These are phyloP conservation scores for Ovis aries DNA, from an alignment of 2,113 vertebrate genomes.

Conservation along the genomic window DNA sequence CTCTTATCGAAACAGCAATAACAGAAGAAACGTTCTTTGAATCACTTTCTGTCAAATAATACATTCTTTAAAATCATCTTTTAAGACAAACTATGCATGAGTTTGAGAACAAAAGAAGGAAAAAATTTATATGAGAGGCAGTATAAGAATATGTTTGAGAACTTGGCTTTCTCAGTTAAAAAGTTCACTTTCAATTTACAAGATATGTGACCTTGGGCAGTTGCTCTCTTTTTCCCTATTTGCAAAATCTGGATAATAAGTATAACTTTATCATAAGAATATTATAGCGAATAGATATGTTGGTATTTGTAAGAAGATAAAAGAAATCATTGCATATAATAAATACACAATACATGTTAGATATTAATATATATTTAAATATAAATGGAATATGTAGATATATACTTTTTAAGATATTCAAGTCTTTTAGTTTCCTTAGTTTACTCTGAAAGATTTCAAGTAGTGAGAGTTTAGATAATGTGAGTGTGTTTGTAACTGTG, in stretches of 20 bases:
- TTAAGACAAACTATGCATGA: background rate
- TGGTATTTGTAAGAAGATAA: background rate
- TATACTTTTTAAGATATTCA: background rate
- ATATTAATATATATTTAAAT: background rate
- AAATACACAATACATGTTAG: background rate
- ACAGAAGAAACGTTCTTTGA: background rate
- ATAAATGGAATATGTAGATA: background rate
- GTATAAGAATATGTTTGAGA: background rate
- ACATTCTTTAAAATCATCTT: background rate
- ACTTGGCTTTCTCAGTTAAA: background rate
- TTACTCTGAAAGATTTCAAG: background rate
- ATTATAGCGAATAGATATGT: background rate
- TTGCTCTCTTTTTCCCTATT: background rate
- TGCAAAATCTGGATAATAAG: background rate
- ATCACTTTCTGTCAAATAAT: background rate
- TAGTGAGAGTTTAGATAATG: background rate
- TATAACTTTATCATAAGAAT: background rate
- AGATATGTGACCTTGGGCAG: background rate
- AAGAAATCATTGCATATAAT: background rate
- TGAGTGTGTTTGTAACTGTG: background rate
- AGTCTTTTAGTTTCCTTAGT: background rate
- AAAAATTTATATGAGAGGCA: background rate
- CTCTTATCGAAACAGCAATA: background rate
- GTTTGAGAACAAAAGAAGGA: background rate
- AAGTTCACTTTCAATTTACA: background rate